Base-by-base conservation (phyloP, 1,140 invertebrate species). In the Zaprionus tsacasi region DNA sequence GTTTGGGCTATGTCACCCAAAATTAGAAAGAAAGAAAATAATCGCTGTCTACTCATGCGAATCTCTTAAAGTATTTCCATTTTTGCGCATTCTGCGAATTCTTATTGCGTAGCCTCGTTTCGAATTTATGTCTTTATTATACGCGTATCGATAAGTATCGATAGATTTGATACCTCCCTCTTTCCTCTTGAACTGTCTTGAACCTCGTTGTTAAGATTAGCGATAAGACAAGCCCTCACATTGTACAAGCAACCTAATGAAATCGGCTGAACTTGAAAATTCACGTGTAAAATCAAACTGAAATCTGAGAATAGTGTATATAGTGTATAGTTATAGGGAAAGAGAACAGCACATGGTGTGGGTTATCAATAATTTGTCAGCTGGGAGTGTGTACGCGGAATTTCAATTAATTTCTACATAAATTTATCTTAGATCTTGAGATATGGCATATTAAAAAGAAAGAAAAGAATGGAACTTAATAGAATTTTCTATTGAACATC, bases 121-220 rank as follows among this genome's bases (percentile, higher is more conserved):
- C 78, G 70, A 33, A 33, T 76, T 87, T 67, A 87, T 87, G 77
- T 74, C 83, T 87, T 83, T 87, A 87, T 88, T 87, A 75, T 70
- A 52, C 15, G 40, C 48, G 2, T 35, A 30, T 15, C 83, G 76
- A 86, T 82, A 82, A 78, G 56, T 88, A 88, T 80, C 70, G 52
- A 50, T 50, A 0, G 45, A 50, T 5, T 21, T 11, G 10, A 6
- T 50, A 25, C 64, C 27, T 3, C 27, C 27, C 27, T 4, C 27
- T 2, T 21, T 21, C 21, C 21, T 21, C 21, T 21, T 30, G 27
- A 3, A 30, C 3, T 30, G 3, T 6, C 27, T 30, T 30, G 27
- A 30, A 30, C 27, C 3, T 30, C 59, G 36, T 40, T 48, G 59
- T 40, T 36, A 33, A 25, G 54, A 63, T 65, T 36, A 48, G 1